A percentile compares a stretch with the other conserved stretches of the same genome.
These are phyloP conservation scores for Helobdella robusta DNA, from an alignment of 2,888 invertebrate species.

Conservation along the genomic window DNA sequence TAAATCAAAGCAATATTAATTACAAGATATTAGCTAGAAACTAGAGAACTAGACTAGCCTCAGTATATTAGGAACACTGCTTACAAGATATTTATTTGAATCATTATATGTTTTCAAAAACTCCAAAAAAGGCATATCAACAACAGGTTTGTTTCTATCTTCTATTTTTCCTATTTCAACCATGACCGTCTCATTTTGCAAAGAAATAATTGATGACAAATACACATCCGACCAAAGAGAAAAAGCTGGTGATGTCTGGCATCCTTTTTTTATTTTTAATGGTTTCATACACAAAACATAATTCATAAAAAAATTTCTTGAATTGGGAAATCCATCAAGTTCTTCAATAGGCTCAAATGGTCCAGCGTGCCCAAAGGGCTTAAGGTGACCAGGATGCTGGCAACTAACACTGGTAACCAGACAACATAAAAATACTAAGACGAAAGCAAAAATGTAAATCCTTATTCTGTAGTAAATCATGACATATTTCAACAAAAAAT, in stretches of 20 bases:
- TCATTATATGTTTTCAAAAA: constrained; percentile 43
- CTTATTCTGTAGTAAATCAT: too few species aligned
- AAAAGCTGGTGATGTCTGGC: constrained; percentile 40
- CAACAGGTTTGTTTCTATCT: constrained; percentile 38
- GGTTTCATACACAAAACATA: constrained; percentile 40
- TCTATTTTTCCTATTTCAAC: constrained; percentile 47
- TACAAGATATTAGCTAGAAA: too few species aligned
- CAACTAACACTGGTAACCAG: too few species aligned
- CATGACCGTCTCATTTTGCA: constrained; percentile 36
- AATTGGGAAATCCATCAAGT: constrained; percentile 37
- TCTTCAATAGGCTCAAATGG: constrained; percentile 29
- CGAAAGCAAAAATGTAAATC: too few species aligned
- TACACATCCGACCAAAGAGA: constrained; percentile 45
- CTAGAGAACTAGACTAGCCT: too few species aligned
- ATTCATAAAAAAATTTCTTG: constrained; percentile 39
- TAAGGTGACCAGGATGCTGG: constrained; percentile 37
- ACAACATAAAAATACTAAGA: too few species aligned
- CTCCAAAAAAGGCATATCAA: constrained; percentile 40
- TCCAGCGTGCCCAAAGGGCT: constrained; percentile 42
- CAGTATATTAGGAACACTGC: constrained; percentile 41
- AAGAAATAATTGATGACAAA: constrained; percentile 38
- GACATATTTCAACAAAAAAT: too few species aligned
- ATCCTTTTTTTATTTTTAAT: constrained; percentile 42
- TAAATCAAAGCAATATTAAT: too few species aligned
- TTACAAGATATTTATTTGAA: constrained; percentile 44